These are phyloP conservation scores for Rynchops niger DNA, from an alignment of 2,113 vertebrate species.

Conservation along the genomic window DNA sequence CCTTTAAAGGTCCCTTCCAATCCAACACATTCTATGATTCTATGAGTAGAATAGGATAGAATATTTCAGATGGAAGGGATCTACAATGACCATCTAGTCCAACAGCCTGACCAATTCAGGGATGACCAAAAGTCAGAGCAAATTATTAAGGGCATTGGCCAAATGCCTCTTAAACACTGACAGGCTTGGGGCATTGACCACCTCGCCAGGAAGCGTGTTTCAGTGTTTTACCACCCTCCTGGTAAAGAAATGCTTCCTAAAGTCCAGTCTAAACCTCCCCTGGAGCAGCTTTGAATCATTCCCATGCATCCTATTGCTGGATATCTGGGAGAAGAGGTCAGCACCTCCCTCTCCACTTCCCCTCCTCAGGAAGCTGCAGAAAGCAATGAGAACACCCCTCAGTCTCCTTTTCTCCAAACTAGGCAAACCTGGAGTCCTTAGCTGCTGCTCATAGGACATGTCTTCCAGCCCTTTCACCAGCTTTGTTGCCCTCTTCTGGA, in stretches of 20 bases:
- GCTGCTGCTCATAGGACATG: rapidly evolving
- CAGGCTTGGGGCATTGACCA: background rate
- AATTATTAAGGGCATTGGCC: background rate
- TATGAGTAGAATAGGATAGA: too few species aligned
- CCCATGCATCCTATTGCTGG: background rate
- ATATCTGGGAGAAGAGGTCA: background rate
- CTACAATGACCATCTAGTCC: background rate
- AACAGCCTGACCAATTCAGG: background rate
- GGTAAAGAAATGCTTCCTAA: background rate
- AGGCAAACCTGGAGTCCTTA: background rate
- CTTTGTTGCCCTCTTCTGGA: background rate
- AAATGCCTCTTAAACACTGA: background rate
- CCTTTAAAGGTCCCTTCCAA: too few species aligned
- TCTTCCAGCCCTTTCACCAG: background rate
- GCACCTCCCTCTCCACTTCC: background rate
- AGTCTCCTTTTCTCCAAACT: background rate
- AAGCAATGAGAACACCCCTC: background rate
- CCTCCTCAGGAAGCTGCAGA: background rate
- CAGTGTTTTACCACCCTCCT: background rate
- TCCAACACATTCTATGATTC: too few species aligned
- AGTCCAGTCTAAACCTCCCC: background rate
- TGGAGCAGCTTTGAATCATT: background rate
- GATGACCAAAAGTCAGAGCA: background rate
- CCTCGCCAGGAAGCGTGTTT: background rate
- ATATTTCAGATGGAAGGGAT: too few species aligned